These are phyloP conservation scores for Lipotes vexillifer DNA, from an alignment of 2,113 vertebrate species.

Conservation along the genomic window DNA sequence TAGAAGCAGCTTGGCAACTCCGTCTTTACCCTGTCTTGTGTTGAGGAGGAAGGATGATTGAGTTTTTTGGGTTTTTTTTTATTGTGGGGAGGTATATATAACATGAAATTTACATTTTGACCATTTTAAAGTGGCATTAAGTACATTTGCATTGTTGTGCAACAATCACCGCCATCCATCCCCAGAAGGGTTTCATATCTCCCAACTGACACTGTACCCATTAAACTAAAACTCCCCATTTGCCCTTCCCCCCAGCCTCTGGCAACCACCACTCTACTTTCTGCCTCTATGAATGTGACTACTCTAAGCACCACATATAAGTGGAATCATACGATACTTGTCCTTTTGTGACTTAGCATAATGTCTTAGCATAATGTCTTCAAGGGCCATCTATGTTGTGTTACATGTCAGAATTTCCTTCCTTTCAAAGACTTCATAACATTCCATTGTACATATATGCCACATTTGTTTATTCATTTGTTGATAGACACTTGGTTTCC, in stretches of 20 bases:
- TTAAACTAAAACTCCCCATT: neutral
- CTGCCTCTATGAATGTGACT: neutral
- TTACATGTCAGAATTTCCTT: neutral
- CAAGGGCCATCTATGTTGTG: neutral
- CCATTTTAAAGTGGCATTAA: neutral
- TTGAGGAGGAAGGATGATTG: neutral
- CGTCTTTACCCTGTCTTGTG: neutral
- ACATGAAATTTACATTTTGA: neutral
- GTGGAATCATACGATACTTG: neutral
- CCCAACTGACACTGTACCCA: neutral
- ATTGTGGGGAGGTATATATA: neutral
- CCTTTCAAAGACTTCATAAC: neutral
- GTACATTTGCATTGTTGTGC: neutral
- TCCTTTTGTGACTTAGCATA: neutral
- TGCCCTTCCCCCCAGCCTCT: accelerated
- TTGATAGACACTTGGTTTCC: neutral
- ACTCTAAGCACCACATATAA: neutral
- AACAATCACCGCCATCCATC: neutral
- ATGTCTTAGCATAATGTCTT: neutral
- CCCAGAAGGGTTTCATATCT: neutral
- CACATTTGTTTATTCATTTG: neutral
- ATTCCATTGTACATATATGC: no score
- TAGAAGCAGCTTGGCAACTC: neutral
- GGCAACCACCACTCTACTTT: neutral
- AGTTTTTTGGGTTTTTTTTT: neutral